Evolutionary conservation across 2,113 vertebrate species (phyloP), one percentile per base, ranked within the genome.

Genomic region (Nothobranchius furzeri): DNA sequence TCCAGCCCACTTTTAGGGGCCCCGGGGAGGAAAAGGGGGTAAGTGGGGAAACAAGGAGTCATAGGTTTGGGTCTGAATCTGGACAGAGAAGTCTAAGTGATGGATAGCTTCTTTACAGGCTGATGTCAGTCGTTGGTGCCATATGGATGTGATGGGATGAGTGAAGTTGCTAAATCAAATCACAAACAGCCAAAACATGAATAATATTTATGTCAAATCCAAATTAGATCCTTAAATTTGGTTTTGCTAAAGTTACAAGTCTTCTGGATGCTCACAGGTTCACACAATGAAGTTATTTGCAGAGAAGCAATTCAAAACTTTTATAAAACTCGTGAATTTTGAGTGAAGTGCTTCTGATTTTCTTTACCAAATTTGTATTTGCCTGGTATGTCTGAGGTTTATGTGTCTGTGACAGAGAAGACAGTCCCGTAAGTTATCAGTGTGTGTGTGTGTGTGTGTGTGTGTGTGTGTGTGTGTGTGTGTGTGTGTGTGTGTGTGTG

Each of bases 1-100:
- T 89, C 81, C 80, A 81, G 68, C 85, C 85, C 89, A 87, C 85
- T 64, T 85, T 64, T 81, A 87, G 89, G 81, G 87, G 89, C 88
- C 86, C 85, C 76, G 49, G 76, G 85, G 85, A 84, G 78, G 75
- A 84, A 81, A 72, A 76, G 85, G 88, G 84, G 87, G 83, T 73
- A 81, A 81, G 70, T 67, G 73, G 74, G 79, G 84, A 84, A 88
- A 82, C 73, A 75, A 70, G 71, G 75, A 85, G 78, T 68, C 76
- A 81, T 54, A 70, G 60, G 67, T 74, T 70, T 73, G 75, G 69
- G 67, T 70, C 60, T 52, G 72, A 66, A 40, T 66, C 45, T 55
- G 17, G 52, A 79, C 64, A 48, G 62, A 61, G 68, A 74, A 20
- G 42, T 58, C 63, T 15, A 24, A 74, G 36, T 67, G 52, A 66